Evolutionary conservation across 1,140 invertebrate genomes (phyloP), one percentile per base, ranked within the genome.

Genomic region (Drosophila bipectinata): DNA sequence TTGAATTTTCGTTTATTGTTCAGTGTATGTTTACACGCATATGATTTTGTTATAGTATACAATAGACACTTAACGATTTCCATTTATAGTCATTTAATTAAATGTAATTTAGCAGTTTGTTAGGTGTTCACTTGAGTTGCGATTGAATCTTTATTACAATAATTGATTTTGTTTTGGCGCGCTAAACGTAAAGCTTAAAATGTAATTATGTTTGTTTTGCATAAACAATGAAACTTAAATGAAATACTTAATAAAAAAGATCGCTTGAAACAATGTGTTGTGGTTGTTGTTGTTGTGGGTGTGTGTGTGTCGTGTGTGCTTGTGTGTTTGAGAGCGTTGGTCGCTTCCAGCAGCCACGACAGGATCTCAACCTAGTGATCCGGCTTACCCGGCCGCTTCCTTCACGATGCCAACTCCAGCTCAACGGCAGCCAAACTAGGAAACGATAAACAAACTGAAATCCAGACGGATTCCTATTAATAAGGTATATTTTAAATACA

Each of bases 341-440:
- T 60, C 68, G 66, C 34, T 18, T 52, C 41, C 48, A 41, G 48
- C 34, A 64, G 56, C 61, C 55, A 0, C 30, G 26, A 10, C 10
- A 21, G 53, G 39, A 45, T 72, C 61, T 2, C 2, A 5, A 14
- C 26, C 4, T 4, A 5, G 26, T 26, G 26, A 26, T 26, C 26
- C 18, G 6, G 26, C 4, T 15, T 12, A 37, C 28, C 21, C 18
- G 15, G 24, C 32, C 51, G 28, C 34, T 51, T 28, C 59, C 24
- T 8, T 28, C 52, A 57, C 54, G 59, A 62, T 61, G 53, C 72
- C 81, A 80, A 84, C 81, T 77, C 62, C 72, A 85, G 75, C 68
- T 79, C 72, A 75, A 88, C 85, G 85, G 85, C 85, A 90, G 85
- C 85, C 85, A 90, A 90, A 89, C 85, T 84, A 81, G 81, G 82